Base-by-base conservation (phyloP, 2,797 vertebrate species). In the Yasuhikotakia modesta region DNA sequence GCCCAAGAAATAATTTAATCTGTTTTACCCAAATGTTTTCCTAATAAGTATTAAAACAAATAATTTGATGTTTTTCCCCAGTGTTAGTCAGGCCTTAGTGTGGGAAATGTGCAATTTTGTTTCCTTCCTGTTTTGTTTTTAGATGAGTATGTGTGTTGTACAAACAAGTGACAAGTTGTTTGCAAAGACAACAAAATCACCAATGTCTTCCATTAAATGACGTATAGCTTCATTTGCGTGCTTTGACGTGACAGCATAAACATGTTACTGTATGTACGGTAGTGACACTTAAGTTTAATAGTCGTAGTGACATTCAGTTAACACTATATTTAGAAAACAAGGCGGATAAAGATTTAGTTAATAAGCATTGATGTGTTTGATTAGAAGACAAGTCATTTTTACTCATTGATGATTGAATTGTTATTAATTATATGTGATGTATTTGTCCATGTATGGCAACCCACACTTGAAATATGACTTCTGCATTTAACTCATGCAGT, bases 161-260 rank as follows among this genome's bases (percentile, higher is more conserved):
- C 87, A 95, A 99, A 97, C 95, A 96, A 96, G 96, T 94, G 94
- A 96, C 95, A 95, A 98, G 97, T 99, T 99, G 97, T 99, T 98
- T 94, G 94, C 79, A 84, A 96, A 95, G 98, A 96, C 97, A 99
- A 98, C 97, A 99, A 98, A 97, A 99, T 99, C 97, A 99, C 97
- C 96, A 97, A 98, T 95, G 97, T 99, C 97, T 99, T 99, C 97
- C 97, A 99, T 99, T 98, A 95, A 98, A 95, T 98, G 95, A 96
- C 96, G 96, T 98, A 99, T 98, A 99, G 97, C 96, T 95, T 96
- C 95, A 95, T 97, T 95, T 95, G 95, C 95, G 95, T 95, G 89
- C 77, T 89, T 96, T 79, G 93, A 96, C 94, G 93, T 94, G 92
- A 92, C 93, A 92, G 87, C 87, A 83, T 90, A 93, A 90, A 95